phyloP scores from a whole-genome alignment of 2,888 invertebrate species.

The Phyto melanocephala region DNA sequence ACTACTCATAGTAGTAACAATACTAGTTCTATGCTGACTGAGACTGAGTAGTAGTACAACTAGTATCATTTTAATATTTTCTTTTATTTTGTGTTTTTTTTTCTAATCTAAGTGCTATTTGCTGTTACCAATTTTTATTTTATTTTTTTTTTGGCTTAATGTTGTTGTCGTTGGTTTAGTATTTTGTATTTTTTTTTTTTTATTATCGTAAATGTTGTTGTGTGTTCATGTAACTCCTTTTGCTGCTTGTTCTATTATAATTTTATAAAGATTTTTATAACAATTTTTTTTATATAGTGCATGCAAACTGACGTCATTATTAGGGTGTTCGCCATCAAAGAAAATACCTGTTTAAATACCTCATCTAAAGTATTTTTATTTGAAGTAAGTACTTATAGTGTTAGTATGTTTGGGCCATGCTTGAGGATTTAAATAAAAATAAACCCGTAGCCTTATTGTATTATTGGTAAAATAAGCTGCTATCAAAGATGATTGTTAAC shows the following conservation, averaged over 20 bases:
- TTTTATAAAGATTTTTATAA: constrained; percentile 20
- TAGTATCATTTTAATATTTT: constrained; percentile 2
- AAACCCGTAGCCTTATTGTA: too few species aligned
- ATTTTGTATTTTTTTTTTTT: constrained; percentile 23
- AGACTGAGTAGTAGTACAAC: background rate
- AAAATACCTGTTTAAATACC: too few species aligned
- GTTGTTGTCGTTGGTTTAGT: background rate
- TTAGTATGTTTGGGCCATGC: too few species aligned
- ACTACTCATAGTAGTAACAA: too few species aligned
- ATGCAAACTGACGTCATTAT: too few species aligned
- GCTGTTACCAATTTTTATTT: constrained; percentile 44
- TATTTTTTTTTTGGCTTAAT: constrained; percentile 7
- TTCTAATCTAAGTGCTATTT: constrained; percentile 60
- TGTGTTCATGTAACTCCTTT: background rate
- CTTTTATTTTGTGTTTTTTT: constrained; percentile 14
- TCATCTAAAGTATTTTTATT: too few species aligned
- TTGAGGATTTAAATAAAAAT: too few species aligned
- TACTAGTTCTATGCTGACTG: too few species aligned
- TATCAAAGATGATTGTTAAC: too few species aligned
- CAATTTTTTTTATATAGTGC: background rate
- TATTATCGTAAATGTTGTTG: background rate
- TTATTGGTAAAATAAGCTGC: too few species aligned
- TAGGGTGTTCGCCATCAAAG: too few species aligned
- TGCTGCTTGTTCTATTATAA: constrained; percentile 5
- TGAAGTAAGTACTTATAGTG: too few species aligned